Percentiles rank a stretch among this genome's conserved stretches.
Evolutionary conservation across 1,140 invertebrate genomes (phyloP).

Genomic region (Aphaenogaster floridana): DNA sequence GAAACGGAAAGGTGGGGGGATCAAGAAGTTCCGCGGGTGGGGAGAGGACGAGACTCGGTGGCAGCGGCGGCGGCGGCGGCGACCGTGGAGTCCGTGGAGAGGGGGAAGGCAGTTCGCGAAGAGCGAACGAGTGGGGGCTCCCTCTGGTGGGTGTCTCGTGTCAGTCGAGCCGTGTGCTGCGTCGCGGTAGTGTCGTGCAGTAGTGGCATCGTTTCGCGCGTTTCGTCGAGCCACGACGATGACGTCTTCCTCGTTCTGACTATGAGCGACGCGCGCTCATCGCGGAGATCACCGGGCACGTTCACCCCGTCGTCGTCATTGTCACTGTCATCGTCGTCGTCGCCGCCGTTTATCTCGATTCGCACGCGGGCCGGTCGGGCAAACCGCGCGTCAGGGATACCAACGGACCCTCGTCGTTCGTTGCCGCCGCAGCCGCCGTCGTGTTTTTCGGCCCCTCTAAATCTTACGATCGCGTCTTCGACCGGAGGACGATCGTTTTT

Average conservation of each 20-base stretch:
- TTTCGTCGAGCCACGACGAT: conserved; percentile 56
- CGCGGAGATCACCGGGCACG: conserved; percentile 30
- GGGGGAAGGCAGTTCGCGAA: conserved; percentile 57
- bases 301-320: neutral
- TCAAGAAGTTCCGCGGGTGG: conserved; percentile 41
- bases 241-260: conserved; percentile 65
- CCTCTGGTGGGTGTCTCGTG: conserved; percentile 78
- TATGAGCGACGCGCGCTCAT: conserved; percentile 64
- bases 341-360: neutral
- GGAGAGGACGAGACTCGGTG: conserved; percentile 21
- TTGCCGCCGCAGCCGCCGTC: neutral
- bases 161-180: conserved; percentile 84
- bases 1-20: neutral
- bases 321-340: neutral
- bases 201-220: conserved; percentile 52
- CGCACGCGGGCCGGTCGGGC: neutral
- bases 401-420: conserved; percentile 13
- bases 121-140: conserved; percentile 75
- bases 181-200: conserved; percentile 78
- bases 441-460: neutral
- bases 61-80: conserved; percentile 35
- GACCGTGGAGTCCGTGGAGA: conserved; percentile 6
- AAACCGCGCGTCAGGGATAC: conserved; percentile 15
- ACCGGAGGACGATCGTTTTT: neutral
- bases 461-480: conserved; percentile 1